phyloP scores from a whole-genome alignment of 2,888 invertebrate genomes.

The Rhogogaster chlorosoma region DNA sequence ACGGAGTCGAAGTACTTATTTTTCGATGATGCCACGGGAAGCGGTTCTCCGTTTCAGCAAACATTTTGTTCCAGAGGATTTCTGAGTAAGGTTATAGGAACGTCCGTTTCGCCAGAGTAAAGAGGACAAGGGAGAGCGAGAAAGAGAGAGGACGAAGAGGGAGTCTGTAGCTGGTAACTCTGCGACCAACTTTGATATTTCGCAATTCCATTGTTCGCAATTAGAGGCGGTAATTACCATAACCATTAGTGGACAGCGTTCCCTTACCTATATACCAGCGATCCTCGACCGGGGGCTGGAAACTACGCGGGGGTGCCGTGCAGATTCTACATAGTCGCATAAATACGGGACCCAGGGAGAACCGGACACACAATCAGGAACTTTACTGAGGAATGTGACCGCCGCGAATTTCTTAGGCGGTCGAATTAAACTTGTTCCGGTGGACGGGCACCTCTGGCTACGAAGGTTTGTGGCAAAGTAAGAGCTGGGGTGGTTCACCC shows the following conservation, averaged over 20 bases:
- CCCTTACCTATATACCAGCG: slow-evolving; percentile 13
- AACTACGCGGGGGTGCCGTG: neutral
- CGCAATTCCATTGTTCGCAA: slow-evolving; percentile 77
- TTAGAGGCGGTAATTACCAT: slow-evolving; percentile 78
- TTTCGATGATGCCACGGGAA: slow-evolving; percentile 7
- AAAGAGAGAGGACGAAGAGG: neutral
- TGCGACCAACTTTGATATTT: slow-evolving; percentile 75
- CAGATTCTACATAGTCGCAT: slow-evolving; percentile 30
- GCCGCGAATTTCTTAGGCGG: slow-evolving; percentile 76
- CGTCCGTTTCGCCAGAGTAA: neutral
- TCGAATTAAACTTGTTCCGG: slow-evolving; percentile 76
- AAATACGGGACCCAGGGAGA: slow-evolving; percentile 50
- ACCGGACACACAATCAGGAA: slow-evolving; percentile 77
- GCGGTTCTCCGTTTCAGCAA: neutral
- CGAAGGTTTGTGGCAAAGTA: slow-evolving; percentile 36
- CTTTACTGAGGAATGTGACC: slow-evolving; percentile 77
- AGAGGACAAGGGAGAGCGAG: neutral
- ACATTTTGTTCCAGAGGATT: neutral
- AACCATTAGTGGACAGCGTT: slow-evolving; percentile 74
- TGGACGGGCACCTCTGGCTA: slow-evolving; percentile 31
- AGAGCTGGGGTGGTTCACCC: slow-evolving; percentile 18
- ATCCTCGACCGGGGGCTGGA: neutral
- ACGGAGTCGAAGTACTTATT: slow-evolving; percentile 16
- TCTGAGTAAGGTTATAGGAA: slow-evolving; percentile 4
- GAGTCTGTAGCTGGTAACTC: slow-evolving; percentile 12